Conservation (phyloP, 2,888 invertebrate species). For the Galeopsomyia nigrocyanea region DNA sequence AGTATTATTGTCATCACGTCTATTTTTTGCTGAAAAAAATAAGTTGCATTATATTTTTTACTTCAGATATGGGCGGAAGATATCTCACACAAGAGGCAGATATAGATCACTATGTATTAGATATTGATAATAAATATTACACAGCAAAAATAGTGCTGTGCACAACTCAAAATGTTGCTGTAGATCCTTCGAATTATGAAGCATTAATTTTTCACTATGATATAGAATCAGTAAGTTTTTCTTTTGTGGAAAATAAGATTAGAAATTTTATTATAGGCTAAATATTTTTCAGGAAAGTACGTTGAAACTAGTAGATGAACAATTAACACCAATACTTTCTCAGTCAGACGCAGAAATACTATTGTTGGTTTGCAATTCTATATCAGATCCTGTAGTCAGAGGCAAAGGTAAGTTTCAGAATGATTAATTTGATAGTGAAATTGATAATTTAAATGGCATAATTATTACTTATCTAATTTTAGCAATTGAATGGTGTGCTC, state of each 20-base stretch:
- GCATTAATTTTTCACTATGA: slow-evolving; percentile 78
- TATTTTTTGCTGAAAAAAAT: neutral
- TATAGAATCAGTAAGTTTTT: slow-evolving; percentile 67
- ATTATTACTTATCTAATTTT: slow-evolving; percentile 47
- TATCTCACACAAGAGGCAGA: slow-evolving; percentile 58
- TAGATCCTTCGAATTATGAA: slow-evolving; percentile 71
- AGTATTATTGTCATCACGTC: neutral
- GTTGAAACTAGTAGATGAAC: slow-evolving; percentile 55
- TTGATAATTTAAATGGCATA: neutral
- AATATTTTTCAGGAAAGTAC: slow-evolving; percentile 57
- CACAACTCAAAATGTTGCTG: slow-evolving; percentile 69
- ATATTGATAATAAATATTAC: slow-evolving; percentile 81
- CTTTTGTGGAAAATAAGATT: slow-evolving; percentile 42
- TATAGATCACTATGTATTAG: slow-evolving; percentile 70
- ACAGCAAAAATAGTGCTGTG: slow-evolving; percentile 75
- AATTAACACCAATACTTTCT: slow-evolving; percentile 55
- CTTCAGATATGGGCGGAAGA: slow-evolving; percentile 61
- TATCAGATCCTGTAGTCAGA: slow-evolving; percentile 63
- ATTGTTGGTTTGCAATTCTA: slow-evolving; percentile 58
- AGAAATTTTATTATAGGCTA: slow-evolving; percentile 58
- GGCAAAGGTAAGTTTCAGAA: slow-evolving; percentile 70
- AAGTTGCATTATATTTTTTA: slow-evolving; percentile 10
- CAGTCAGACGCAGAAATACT: slow-evolving; percentile 60
- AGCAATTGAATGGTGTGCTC: slow-evolving; percentile 77
- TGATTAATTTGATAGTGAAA: slow-evolving; percentile 3